Conservation (phyloP, 2,797 vertebrate species). For the Poecilia gillii region DNA sequence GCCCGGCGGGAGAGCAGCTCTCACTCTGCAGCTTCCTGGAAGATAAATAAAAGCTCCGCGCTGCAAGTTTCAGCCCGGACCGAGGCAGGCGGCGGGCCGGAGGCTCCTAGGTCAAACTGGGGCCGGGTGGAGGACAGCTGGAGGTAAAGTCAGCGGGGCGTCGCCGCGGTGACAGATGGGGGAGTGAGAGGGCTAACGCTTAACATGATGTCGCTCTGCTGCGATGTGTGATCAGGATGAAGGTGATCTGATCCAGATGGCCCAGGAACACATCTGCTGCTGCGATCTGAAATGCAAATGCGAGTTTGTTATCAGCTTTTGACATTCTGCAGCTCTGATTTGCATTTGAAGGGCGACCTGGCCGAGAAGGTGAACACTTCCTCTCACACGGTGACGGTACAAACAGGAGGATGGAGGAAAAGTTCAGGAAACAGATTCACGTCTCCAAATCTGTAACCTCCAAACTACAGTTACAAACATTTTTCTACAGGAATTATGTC, state of each 20-base stretch:
- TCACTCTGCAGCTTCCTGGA: constrained; percentile 42
- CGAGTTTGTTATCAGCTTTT: constrained; percentile 10
- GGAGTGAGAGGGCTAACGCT: constrained; percentile 25
- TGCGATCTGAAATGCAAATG: constrained; percentile 17
- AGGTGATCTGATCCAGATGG: constrained; percentile 56
- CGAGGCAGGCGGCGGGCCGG: background rate
- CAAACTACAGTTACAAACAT: background rate
- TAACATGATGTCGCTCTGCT: constrained; percentile 20
- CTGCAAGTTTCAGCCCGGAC: constrained; percentile 1
- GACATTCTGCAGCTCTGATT: constrained; percentile 25
- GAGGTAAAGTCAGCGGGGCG: constrained; percentile 33
- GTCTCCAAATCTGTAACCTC: background rate
- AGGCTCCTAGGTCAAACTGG: constrained; percentile 32
- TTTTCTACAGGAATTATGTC: background rate
- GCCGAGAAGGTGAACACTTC: background rate
- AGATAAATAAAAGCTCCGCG: constrained; percentile 26
- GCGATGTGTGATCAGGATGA: constrained; percentile 31
- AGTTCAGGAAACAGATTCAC: too few relatives aligned
- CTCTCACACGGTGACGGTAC: background rate
- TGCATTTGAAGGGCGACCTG: constrained; percentile 19
- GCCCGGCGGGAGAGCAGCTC: constrained; percentile 67
- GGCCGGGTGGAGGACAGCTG: constrained; percentile 33
- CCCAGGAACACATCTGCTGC: background rate
- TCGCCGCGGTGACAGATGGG: constrained; percentile 57
- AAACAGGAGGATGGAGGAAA: too few relatives aligned